A percentile compares a stretch with the other conserved stretches of the same genome.
Conservation (phyloP, 1,140 invertebrate species). For the Planococcus citri region DNA sequence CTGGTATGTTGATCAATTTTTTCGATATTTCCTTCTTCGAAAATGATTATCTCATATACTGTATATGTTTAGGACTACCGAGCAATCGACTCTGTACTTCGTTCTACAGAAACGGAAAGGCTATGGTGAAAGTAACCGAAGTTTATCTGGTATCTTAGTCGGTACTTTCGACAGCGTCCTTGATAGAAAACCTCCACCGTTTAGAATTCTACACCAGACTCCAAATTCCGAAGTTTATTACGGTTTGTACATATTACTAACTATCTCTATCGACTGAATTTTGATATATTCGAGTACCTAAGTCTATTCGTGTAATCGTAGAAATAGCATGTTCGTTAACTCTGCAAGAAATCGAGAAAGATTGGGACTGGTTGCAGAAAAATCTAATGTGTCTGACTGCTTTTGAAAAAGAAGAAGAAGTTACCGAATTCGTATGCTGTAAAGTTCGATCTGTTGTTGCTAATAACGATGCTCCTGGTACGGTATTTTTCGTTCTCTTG, state of each 20-base stretch:
- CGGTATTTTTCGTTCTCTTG: background rate
- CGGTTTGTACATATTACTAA: slow-evolving; percentile 46
- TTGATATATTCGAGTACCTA: no score
- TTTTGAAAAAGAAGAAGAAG: slow-evolving; percentile 88
- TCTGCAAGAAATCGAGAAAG: slow-evolving; percentile 69
- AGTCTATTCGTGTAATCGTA: slow-evolving; percentile 45
- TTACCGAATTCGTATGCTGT: slow-evolving; percentile 87
- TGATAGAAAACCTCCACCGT: slow-evolving; percentile 88
- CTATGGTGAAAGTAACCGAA: slow-evolving; percentile 72
- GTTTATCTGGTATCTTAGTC: slow-evolving; percentile 36
- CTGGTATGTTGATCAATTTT: background rate
- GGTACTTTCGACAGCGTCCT: slow-evolving; percentile 53
- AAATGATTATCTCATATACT: background rate
- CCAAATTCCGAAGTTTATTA: slow-evolving; percentile 84
- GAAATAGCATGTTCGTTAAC: slow-evolving; percentile 77
- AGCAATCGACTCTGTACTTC: slow-evolving; percentile 82
- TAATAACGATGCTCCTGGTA: slow-evolving; percentile 30
- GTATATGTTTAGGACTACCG: slow-evolving; percentile 57
- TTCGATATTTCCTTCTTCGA: background rate
- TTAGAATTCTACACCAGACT: slow-evolving; percentile 88
- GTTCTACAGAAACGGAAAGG: slow-evolving; percentile 87
- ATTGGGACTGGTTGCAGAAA: slow-evolving; percentile 89
- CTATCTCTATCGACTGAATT: no score
- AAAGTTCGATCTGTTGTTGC: slow-evolving; percentile 91
- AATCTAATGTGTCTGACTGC: slow-evolving; percentile 78